Base-by-base conservation (phyloP, 2,888 invertebrate species). In the Plebejus anna region DNA sequence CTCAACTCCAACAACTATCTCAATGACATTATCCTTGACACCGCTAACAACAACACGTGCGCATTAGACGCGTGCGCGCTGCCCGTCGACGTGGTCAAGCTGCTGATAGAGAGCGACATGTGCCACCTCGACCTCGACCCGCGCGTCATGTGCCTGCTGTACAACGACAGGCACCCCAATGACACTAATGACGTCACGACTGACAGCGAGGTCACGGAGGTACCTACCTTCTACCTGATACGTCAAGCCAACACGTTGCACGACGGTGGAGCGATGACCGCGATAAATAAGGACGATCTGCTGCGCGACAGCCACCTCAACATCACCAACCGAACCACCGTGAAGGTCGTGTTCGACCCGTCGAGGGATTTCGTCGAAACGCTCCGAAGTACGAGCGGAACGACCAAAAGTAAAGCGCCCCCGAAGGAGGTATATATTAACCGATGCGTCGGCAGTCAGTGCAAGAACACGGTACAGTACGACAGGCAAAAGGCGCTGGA, bases 401-500 rank as follows among this genome's bases (percentile, higher is more conserved):
- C 87, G 16, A 79, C 79, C 0, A 88, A 86, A 28, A 85, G 84
- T 0, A 87, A 87, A 75, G 75, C 84, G 0, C 82, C 86, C 1
- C 78, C 84, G 0, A 87, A 80, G 47, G 88, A 88, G 55, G 90
- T 88, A 76, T 90, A 89, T 61, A 82, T 86, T 2, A 90, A 86
- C 70, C 86, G 84, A 2, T 93, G 92, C 78, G 85, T 89, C 0
- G 91, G 90, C 0, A 80, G 84, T 4, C 86, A 89, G 28, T 92
- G 94, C 77, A 85, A 89, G 22, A 90, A 87, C 76, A 90, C 87
- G 75, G 88, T 84, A 1, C 89, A 89, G 0, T 88, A 92, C 79
- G 90, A 94, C 78, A 89, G 83, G 77, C 92, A 93, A 79, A 92
- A 90, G 82, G 94, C 94, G 13, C 83, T 94, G 72, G 93, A 94